These are phyloP conservation scores for Thera obeliscata DNA, from an alignment of 2,888 invertebrate species.

Conservation along the genomic window DNA sequence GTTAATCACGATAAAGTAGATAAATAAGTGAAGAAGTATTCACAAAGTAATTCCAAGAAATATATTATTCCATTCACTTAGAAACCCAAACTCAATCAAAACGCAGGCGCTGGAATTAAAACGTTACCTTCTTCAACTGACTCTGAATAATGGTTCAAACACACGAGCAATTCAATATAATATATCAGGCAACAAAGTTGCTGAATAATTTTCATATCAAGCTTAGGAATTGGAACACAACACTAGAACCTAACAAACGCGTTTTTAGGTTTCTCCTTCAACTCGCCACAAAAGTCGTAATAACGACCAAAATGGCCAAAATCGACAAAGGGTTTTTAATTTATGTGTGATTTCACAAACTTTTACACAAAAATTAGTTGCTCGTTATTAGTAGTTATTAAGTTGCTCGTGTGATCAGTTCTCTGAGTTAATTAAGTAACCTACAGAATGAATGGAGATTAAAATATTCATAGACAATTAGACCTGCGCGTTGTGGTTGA, in stretches of 20 bases:
- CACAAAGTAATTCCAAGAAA: constrained; percentile 6
- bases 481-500: constrained; percentile 23
- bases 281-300: too few relatives aligned
- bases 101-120: constrained; percentile 17
- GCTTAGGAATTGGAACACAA: too few relatives aligned
- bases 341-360: neutral
- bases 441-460: constrained; percentile 41
- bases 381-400: neutral
- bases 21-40: neutral
- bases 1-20: neutral
- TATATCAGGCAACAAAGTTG: constrained; percentile 4
- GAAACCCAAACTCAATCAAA: constrained; percentile 29
- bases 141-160: constrained; percentile 5
- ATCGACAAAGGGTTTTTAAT: neutral
- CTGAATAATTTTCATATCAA: neutral
- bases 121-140: constrained; percentile 26
- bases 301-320: too few relatives aligned
- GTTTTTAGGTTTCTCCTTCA: too few relatives aligned
- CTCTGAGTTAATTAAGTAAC: constrained; percentile 35
- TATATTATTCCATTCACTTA: constrained; percentile 25
- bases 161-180: constrained; percentile 10
- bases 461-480: constrained; percentile 48
- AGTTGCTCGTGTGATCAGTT: constrained; percentile 12
- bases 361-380: neutral
- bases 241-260: too few relatives aligned